Percentiles rank a stretch among this genome's conserved stretches.
Evolutionary conservation across 2,113 vertebrate species (phyloP).

Genomic region (Xenopus laevis): DNA sequence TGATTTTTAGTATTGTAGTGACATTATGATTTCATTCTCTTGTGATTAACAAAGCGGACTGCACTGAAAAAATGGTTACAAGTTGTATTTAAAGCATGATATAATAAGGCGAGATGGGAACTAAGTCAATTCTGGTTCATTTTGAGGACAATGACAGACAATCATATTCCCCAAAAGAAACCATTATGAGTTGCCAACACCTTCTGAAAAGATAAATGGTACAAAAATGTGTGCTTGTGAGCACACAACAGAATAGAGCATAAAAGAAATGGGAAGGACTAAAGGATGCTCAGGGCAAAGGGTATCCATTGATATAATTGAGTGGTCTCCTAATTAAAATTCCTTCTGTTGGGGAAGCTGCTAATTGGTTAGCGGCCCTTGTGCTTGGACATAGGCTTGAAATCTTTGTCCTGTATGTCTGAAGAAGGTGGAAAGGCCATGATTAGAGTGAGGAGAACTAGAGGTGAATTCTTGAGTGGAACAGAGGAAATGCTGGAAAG

Average conservation of each 20-base stretch:
- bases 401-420: constrained; percentile 25
- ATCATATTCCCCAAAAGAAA: not conserved
- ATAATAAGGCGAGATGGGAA: not conserved
- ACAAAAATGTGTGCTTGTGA: constrained; percentile 38
- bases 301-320: constrained; percentile 61
- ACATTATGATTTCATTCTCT: too few relatives aligned
- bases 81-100: not conserved
- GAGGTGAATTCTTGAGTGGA: not conserved
- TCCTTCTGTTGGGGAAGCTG: constrained; percentile 52
- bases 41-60: not conserved
- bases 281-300: constrained; percentile 46
- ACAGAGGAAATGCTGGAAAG: constrained; percentile 34
- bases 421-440: constrained; percentile 32
- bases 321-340: constrained; percentile 63
- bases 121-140: constrained; percentile 19
- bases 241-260: not conserved
- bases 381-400: constrained; percentile 29
- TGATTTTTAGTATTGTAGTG: too few relatives aligned
- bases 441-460: constrained; percentile 29
- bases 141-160: constrained; percentile 30
- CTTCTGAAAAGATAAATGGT: constrained; percentile 19
- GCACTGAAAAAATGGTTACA: not conserved
- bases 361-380: constrained; percentile 56
- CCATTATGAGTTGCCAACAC: constrained; percentile 6
- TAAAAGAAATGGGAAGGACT: constrained; percentile 5